These are phyloP conservation scores for Malachius bipustulatus DNA, from an alignment of 2,888 invertebrate species.

Conservation along the genomic window DNA sequence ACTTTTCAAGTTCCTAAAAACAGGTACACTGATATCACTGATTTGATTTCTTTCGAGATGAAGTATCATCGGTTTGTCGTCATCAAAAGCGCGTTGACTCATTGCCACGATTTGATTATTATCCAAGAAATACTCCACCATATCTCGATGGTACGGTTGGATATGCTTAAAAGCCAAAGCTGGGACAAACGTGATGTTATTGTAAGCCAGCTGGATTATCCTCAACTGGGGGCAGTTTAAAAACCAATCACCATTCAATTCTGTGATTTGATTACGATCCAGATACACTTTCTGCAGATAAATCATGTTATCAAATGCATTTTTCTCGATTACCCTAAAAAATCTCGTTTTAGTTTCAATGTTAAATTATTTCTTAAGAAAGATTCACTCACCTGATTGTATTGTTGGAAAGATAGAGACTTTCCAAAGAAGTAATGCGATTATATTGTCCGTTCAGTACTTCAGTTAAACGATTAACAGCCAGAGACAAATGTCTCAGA, in stretches of 20 bases:
- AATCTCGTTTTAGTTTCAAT: too few species aligned
- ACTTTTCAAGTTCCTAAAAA: constrained; percentile 15
- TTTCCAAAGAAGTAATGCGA: constrained; percentile 18
- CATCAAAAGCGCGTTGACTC: background rate
- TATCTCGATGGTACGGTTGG: background rate
- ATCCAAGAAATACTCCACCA: constrained; percentile 10
- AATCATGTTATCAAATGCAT: constrained; percentile 21
- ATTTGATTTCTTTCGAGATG: constrained; percentile 23
- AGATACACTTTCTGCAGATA: constrained; percentile 22
- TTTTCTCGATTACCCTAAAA: too few species aligned
- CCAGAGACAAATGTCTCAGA: constrained; percentile 21
- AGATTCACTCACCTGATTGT: constrained; percentile 20
- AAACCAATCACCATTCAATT: constrained; percentile 22
- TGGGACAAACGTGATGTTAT: constrained; percentile 19
- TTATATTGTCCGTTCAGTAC: constrained; percentile 22
- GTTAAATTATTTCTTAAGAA: too few species aligned
- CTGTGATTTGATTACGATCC: constrained; percentile 22
- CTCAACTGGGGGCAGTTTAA: constrained; percentile 16
- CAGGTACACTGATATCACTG: constrained; percentile 14
- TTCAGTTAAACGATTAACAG: constrained; percentile 22
- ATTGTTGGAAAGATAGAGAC: constrained; percentile 24
- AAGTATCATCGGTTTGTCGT: constrained; percentile 17
- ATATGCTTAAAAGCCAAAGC: constrained; percentile 12
- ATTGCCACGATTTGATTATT: constrained; percentile 17
- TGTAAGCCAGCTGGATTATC: constrained; percentile 22